These are phyloP conservation scores for Actinemys pallida DNA, from an alignment of 2,113 vertebrate genomes.

Conservation along the genomic window DNA sequence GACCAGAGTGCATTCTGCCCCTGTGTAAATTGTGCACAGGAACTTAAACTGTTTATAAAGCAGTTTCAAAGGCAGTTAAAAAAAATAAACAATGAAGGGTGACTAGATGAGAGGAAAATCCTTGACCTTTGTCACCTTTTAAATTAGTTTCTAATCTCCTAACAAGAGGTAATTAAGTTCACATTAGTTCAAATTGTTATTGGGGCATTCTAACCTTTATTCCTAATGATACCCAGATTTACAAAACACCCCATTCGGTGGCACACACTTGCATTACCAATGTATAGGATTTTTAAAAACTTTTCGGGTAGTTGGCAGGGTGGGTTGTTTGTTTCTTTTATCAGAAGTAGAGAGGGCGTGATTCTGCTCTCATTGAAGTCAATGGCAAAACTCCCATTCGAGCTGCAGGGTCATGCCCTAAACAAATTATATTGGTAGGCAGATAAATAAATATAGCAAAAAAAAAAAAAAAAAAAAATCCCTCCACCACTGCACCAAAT, in stretches of 20 bases:
- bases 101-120: neutral
- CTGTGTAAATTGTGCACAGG: conserved; percentile 21
- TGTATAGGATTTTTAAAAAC: neutral
- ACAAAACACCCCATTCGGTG: neutral
- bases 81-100: neutral
- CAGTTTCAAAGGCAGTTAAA: conserved; percentile 6
- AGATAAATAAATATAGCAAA: neutral
- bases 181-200: conserved; percentile 47
- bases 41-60: conserved; percentile 36
- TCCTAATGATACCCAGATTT: conserved; percentile 43
- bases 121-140: conserved; percentile 41
- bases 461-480: neutral
- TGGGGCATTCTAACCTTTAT: neutral
- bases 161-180: conserved; percentile 22
- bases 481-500: neutral
- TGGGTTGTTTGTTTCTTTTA: conserved; percentile 36
- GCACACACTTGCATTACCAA: neutral
- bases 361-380: neutral
- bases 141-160: conserved; percentile 49
- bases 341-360: neutral
- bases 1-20: neutral
- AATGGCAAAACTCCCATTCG: neutral
- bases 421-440: neutral
- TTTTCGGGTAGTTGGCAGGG: neutral
- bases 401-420: neutral